Conservation (phyloP, 2,113 vertebrate species). For the Poeciliopsis prolifica region DNA sequence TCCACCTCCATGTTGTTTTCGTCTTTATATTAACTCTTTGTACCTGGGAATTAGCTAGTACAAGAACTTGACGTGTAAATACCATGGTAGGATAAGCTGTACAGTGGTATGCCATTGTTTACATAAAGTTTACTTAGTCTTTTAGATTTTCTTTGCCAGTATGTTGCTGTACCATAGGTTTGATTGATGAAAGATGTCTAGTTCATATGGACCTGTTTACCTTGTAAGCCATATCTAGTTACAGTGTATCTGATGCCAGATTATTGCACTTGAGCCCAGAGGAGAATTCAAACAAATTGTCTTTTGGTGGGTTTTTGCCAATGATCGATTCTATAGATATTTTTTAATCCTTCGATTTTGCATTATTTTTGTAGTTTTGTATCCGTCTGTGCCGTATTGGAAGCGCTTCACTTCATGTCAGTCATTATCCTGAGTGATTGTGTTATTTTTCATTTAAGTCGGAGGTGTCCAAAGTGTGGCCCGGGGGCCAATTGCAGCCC, state of each 20-base stretch:
- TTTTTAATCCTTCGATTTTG: constrained; percentile 34
- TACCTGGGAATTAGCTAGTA: constrained; percentile 63
- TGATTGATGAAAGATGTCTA: constrained; percentile 79
- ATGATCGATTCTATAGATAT: constrained; percentile 39
- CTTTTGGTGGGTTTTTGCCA: constrained; percentile 63
- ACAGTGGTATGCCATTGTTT: constrained; percentile 94
- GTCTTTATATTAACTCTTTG: constrained; percentile 80
- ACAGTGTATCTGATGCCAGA: constrained; percentile 79
- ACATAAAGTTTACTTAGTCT: constrained; percentile 89
- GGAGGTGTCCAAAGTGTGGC: too few species aligned
- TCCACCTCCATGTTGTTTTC: constrained; percentile 75
- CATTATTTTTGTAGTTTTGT: constrained; percentile 59
- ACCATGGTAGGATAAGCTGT: constrained; percentile 87
- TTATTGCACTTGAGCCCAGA: constrained; percentile 81
- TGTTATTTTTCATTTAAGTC: constrained; percentile 42
- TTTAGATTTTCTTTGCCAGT: constrained; percentile 84
- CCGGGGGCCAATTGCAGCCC: too few species aligned
- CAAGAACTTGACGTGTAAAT: constrained; percentile 86
- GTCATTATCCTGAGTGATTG: constrained; percentile 40
- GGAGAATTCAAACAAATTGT: constrained; percentile 47
- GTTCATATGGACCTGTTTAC: constrained; percentile 84
- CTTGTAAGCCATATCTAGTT: constrained; percentile 88
- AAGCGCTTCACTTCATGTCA: constrained; percentile 45
- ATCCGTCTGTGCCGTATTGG: constrained; percentile 43
- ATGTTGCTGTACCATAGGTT: constrained; percentile 80